Conservation (phyloP, 2,113 vertebrate genomes). For the Cathartes aura region DNA sequence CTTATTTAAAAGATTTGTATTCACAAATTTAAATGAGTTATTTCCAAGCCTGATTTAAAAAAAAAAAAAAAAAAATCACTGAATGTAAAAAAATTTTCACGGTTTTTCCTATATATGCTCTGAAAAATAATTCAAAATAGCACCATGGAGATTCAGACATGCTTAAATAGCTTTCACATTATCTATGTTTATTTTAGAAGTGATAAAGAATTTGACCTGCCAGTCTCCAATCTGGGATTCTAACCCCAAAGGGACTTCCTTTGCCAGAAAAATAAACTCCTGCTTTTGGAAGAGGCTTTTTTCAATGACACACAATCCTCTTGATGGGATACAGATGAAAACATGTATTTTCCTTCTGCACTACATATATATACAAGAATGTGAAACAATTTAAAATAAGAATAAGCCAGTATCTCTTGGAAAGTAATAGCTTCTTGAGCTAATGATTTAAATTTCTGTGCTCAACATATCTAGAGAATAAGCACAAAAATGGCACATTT, state of each 20-base stretch:
- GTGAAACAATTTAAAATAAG: neutral
- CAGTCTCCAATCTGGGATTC: neutral
- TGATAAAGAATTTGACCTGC: neutral
- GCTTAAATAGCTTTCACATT: neutral
- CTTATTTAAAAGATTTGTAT: neutral
- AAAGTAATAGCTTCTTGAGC: neutral
- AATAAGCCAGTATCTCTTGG: neutral
- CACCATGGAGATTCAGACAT: neutral
- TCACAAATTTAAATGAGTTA: neutral
- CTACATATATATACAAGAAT: neutral
- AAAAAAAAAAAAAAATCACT: neutral
- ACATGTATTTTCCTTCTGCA: neutral
- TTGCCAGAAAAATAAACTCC: neutral
- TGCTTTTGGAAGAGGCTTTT: neutral
- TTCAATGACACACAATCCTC: neutral
- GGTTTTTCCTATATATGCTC: neutral
- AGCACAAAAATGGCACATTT: neutral
- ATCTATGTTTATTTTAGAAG: neutral
- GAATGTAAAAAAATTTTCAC: neutral
- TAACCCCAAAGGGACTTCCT: neutral
- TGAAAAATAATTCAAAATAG: neutral
- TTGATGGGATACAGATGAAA: neutral
- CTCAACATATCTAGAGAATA: neutral
- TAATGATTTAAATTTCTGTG: neutral
- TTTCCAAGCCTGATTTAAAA: neutral